These are phyloP conservation scores for Cinclus mexicanus DNA, from an alignment of 2,113 vertebrate species.

Conservation along the genomic window DNA sequence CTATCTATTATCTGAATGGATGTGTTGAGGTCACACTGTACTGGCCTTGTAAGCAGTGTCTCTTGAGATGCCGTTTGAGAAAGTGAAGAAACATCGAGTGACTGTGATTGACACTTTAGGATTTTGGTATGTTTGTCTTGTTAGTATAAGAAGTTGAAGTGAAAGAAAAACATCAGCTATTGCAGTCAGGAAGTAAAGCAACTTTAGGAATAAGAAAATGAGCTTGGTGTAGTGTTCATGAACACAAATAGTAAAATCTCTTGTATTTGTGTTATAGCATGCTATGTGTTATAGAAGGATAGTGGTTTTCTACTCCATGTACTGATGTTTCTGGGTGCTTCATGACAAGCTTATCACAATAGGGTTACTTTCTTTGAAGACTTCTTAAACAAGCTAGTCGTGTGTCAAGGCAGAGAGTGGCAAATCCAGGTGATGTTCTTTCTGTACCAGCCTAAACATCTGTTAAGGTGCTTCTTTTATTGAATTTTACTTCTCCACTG, in stretches of 20 bases:
- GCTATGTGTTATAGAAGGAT: background rate
- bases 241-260: background rate
- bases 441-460: background rate
- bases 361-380: background rate
- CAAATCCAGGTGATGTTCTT: background rate
- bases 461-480: background rate
- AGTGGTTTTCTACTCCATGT: background rate
- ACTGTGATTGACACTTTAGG: background rate
- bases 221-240: background rate
- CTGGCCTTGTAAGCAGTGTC: background rate
- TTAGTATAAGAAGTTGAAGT: background rate
- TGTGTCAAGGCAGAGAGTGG: background rate
- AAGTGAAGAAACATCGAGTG: background rate
- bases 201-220: background rate
- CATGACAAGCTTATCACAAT: background rate
- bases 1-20: background rate
- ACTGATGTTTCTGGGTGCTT: background rate
- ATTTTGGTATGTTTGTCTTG: background rate
- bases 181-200: background rate
- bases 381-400: background rate
- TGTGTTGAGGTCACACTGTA: background rate
- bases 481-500: background rate
- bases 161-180: background rate
- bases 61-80: background rate
- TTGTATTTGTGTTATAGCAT: background rate